Evolutionary conservation across 2,797 vertebrate genomes (phyloP).

Genomic region (Monodelphis domestica): DNA sequence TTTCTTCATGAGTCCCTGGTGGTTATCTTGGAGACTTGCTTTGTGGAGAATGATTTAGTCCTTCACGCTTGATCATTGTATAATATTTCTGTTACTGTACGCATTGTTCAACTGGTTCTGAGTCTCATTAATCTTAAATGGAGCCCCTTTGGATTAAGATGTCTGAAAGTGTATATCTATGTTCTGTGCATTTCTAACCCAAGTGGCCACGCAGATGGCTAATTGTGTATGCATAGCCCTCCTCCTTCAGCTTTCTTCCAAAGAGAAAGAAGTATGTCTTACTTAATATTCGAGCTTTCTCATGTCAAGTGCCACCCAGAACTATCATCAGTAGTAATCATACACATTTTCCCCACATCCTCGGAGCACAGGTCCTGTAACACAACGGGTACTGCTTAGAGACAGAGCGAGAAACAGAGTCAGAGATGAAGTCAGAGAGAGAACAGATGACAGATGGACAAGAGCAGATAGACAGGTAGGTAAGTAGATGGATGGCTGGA

Average conservation of each 20-base stretch:
- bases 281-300: conserved; percentile 39
- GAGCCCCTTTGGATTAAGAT: background rate
- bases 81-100: too few species aligned
- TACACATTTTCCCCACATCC: background rate
- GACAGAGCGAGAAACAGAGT: too few species aligned
- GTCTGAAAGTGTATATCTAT: background rate
- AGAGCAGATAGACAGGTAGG: too few species aligned
- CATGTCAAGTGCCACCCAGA: conserved; percentile 27
- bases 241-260: background rate
- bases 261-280: background rate
- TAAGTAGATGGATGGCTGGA: background rate
- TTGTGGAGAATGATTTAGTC: too few species aligned
- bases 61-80: too few species aligned
- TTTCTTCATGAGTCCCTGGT: too few species aligned
- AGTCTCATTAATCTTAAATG: background rate
- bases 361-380: background rate
- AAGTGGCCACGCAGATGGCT: background rate
- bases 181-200: background rate
- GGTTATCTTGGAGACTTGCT: too few species aligned
- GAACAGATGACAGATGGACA: background rate
- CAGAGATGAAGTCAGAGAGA: too few species aligned
- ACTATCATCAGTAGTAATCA: conserved; percentile 5
- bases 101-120: too few species aligned
- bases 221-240: background rate
- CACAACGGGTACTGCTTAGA: background rate